phyloP scores from a whole-genome alignment of 2,888 invertebrate genomes.

The Orthonevra nobilis region DNA sequence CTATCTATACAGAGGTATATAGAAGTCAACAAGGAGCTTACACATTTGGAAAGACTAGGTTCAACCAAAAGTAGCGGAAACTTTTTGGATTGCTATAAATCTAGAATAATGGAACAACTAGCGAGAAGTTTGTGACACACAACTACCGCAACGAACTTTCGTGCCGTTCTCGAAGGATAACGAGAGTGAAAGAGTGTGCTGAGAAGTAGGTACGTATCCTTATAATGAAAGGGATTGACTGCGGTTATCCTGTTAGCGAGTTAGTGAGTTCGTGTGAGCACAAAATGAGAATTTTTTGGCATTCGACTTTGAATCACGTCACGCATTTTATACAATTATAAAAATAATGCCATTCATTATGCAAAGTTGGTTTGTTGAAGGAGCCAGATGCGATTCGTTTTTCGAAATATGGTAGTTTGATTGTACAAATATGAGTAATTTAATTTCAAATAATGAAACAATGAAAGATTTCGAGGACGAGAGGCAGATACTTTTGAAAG shows the following conservation, averaged over 20 bases:
- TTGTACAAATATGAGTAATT: no score
- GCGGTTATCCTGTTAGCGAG: slow-evolving; percentile 17
- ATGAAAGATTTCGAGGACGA: no score
- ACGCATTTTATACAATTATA: slow-evolving; percentile 14
- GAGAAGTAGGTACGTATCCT: slow-evolving; percentile 26
- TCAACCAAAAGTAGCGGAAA: slow-evolving; percentile 5
- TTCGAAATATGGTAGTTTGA: no score
- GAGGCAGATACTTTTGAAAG: no score
- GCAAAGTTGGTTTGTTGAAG: background rate
- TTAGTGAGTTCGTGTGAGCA: background rate
- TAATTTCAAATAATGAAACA: no score
- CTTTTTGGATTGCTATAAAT: slow-evolving; percentile 45
- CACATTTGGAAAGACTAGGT: no score
- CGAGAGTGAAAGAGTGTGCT: slow-evolving; percentile 12
- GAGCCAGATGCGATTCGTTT: no score
- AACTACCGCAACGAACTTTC: slow-evolving; percentile 27
- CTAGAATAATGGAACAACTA: slow-evolving; percentile 44
- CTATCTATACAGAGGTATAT: no score
- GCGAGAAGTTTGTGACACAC: slow-evolving; percentile 46
- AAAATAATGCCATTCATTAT: slow-evolving; percentile 16
- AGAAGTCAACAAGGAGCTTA: no score
- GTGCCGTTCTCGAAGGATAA: background rate
- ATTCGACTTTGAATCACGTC: slow-evolving; percentile 20
- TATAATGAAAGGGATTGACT: slow-evolving; percentile 27
- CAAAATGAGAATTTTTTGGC: slow-evolving; percentile 3